phyloP scores from a whole-genome alignment of 2,113 vertebrate species.

The Onychostoma macrolepis region DNA sequence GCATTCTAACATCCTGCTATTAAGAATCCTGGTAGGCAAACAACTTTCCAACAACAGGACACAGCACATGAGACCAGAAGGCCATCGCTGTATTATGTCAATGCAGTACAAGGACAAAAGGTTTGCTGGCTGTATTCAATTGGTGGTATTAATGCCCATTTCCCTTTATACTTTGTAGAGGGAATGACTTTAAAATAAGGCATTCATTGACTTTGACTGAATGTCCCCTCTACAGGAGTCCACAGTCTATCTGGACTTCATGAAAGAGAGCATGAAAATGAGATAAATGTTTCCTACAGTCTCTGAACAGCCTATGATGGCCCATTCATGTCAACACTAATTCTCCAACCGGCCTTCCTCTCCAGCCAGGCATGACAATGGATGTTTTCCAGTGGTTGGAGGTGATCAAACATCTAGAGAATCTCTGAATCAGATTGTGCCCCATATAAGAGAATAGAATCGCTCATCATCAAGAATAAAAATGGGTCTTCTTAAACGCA shows the following conservation, averaged over 20 bases:
- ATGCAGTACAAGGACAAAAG: slow-evolving; percentile 2
- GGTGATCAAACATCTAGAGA: not conserved
- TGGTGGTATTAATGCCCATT: not conserved
- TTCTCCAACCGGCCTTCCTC: slow-evolving; percentile 50
- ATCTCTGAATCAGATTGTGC: not conserved
- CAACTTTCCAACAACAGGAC: not conserved
- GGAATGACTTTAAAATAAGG: not conserved
- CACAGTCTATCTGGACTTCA: not conserved
- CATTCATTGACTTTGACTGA: not conserved
- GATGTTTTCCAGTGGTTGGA: not conserved
- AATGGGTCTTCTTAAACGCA: not conserved
- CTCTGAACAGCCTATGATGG: slow-evolving; percentile 54
- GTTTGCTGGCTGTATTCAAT: not conserved
- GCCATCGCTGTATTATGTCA: not conserved
- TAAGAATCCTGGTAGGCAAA: slow-evolving; percentile 8
- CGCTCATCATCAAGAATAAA: slow-evolving; percentile 43
- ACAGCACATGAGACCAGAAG: not conserved
- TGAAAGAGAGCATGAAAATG: slow-evolving; percentile 13
- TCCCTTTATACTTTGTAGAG: not conserved
- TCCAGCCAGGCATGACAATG: slow-evolving; percentile 19
- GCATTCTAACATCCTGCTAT: slow-evolving; percentile 4
- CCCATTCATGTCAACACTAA: slow-evolving; percentile 62
- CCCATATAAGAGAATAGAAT: slow-evolving; percentile 22
- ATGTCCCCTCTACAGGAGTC: not conserved
- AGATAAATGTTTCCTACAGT: slow-evolving; percentile 11